A percentile compares a stretch with the other conserved stretches of the same genome.
phyloP scores from a whole-genome alignment of 2,113 vertebrate genomes.

The Apodemus speciosus region DNA sequence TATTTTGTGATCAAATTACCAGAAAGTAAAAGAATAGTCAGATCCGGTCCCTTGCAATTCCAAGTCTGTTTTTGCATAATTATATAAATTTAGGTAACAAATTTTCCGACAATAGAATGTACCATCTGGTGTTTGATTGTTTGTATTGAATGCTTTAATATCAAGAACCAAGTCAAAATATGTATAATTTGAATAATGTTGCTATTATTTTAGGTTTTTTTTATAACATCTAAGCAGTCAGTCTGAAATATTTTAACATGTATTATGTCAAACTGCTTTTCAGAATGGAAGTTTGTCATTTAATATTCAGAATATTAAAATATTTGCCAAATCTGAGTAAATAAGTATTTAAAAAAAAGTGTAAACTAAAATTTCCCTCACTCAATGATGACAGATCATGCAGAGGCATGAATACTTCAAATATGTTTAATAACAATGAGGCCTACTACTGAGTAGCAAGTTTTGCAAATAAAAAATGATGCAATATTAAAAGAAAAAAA shows the following conservation, averaged over 20 bases:
- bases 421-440: not conserved
- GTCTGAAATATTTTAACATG: not conserved
- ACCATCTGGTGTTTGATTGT: too few relatives aligned
- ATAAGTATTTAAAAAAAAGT: not conserved
- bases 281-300: too few relatives aligned
- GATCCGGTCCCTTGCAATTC: not conserved
- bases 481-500: not conserved
- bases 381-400: too few relatives aligned
- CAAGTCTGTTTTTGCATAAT: not conserved
- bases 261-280: not conserved
- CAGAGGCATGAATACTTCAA: not conserved
- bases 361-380: not conserved
- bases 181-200: not conserved
- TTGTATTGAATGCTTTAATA: not conserved
- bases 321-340: not conserved
- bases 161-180: not conserved
- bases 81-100: not conserved
- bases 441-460: not conserved
- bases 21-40: not conserved
- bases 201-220: not conserved
- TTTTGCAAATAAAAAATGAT: not conserved
- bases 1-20: too few relatives aligned
- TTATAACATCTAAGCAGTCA: fast-evolving
- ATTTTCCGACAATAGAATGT: not conserved
- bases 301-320: not conserved